These are phyloP conservation scores for Ischnura elegans DNA, from an alignment of 2,888 invertebrate species.

Conservation along the genomic window DNA sequence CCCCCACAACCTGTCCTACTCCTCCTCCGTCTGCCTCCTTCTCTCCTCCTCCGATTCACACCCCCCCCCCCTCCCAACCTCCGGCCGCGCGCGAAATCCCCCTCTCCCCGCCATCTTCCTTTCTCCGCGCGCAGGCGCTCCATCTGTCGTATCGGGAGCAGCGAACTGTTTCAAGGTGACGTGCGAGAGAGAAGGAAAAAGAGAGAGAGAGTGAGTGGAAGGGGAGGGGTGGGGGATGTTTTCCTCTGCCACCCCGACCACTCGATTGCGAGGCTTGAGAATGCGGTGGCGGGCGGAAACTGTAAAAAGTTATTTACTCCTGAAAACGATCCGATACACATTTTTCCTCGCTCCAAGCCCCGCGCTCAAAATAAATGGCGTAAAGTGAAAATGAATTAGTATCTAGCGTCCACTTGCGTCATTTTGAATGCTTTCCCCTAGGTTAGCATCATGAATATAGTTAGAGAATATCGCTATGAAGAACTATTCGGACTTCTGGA, in stretches of 20 bases:
- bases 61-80: slow-evolving; percentile 44
- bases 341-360: no score
- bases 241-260: not conserved
- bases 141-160: slow-evolving; percentile 33
- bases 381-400: no score
- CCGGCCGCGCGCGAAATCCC: not conserved
- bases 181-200: slow-evolving; percentile 26
- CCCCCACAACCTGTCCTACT: not conserved
- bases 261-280: slow-evolving; percentile 62
- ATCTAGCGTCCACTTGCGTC: no score
- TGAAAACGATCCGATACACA: no score
- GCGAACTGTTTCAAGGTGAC: slow-evolving; percentile 4
- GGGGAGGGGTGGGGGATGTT: slow-evolving; percentile 67
- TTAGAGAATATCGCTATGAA: no score
- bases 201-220: slow-evolving; percentile 67
- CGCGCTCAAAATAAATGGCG: no score
- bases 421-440: no score
- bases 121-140: slow-evolving; percentile 41
- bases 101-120: slow-evolving; percentile 51
- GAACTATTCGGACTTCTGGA: no score
- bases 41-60: not conserved
- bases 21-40: not conserved
- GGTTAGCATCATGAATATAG: no score
- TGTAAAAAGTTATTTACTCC: not conserved
- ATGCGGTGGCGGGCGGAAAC: slow-evolving; percentile 71